Evolutionary conservation across 2,888 invertebrate genomes (phyloP).

Genomic region (Unio pictorum): DNA sequence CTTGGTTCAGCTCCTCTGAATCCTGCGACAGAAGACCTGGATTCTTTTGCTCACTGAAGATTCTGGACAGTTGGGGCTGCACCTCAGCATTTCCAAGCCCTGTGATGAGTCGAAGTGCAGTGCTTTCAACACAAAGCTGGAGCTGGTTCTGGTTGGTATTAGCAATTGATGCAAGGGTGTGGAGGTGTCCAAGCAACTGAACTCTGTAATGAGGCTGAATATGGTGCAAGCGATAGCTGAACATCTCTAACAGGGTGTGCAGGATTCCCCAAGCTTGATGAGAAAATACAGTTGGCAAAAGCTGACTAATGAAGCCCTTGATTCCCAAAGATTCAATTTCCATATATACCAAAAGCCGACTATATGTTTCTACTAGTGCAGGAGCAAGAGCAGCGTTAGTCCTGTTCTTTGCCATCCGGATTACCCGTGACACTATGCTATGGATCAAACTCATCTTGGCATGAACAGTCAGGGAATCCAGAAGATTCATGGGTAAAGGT

Average conservation of each 20-base stretch:
- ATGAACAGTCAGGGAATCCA: slow-evolving; percentile 95
- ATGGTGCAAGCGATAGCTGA: slow-evolving; percentile 95
- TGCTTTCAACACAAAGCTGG: slow-evolving; percentile 92
- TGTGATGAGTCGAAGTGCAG: slow-evolving; percentile 87
- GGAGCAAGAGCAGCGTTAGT: slow-evolving; percentile 87
- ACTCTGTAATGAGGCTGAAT: slow-evolving; percentile 96
- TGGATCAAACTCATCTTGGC: slow-evolving; percentile 92
- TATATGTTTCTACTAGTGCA: slow-evolving; percentile 95
- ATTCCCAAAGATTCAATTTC: slow-evolving; percentile 97
- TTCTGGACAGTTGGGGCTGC: slow-evolving; percentile 91
- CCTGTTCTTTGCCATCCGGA: slow-evolving; percentile 90
- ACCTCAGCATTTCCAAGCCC: slow-evolving; percentile 95
- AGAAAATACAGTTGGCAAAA: slow-evolving; percentile 92
- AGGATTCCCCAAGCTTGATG: slow-evolving; percentile 95
- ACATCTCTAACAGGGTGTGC: slow-evolving; percentile 97
- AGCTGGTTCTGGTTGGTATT: slow-evolving; percentile 96
- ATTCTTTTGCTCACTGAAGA: slow-evolving; percentile 92
- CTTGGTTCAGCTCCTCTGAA: slow-evolving; percentile 94
- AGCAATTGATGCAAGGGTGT: slow-evolving; percentile 90
- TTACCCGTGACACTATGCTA: slow-evolving; percentile 83
- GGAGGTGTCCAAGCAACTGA: slow-evolving; percentile 91
- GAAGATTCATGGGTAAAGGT: slow-evolving; percentile 91
- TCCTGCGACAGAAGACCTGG: slow-evolving; percentile 86
- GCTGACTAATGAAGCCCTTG: slow-evolving; percentile 95
- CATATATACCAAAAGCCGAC: slow-evolving; percentile 91